phyloP scores from a whole-genome alignment of 2,797 vertebrate genomes.

The Tragelaphus eurycerus region DNA sequence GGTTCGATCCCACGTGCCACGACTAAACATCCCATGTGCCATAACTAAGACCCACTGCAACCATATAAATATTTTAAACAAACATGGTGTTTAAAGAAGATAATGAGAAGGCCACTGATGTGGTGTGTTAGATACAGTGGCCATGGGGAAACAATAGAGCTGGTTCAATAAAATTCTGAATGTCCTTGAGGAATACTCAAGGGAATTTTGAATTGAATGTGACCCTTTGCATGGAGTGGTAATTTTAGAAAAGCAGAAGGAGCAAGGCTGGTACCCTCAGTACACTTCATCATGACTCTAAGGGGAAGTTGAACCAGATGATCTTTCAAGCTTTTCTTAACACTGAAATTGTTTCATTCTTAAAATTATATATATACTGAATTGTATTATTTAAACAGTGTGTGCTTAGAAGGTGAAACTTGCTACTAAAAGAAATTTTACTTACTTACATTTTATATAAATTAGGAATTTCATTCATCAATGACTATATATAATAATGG shows the following conservation, averaged over 20 bases:
- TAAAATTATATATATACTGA: background rate
- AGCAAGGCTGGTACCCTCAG: background rate
- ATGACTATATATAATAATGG: background rate
- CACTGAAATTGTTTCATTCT: background rate
- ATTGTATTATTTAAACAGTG: background rate
- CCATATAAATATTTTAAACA: background rate
- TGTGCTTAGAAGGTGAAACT: background rate
- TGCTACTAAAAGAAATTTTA: background rate
- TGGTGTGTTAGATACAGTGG: background rate
- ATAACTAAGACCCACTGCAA: background rate
- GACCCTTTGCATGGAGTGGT: background rate
- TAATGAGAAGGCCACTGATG: background rate
- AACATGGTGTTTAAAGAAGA: background rate
- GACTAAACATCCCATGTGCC: background rate
- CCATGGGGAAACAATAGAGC: background rate
- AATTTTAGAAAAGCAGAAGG: background rate
- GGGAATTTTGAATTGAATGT: background rate
- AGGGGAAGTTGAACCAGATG: background rate
- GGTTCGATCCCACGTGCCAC: background rate
- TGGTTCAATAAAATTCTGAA: background rate
- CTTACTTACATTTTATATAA: background rate
- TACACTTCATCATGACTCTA: background rate
- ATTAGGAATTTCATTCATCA: background rate
- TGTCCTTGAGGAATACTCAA: background rate
- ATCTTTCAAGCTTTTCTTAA: background rate